A percentile compares a stretch with the other conserved stretches of the same genome.
These are phyloP conservation scores for Sphinx pinastri DNA, from an alignment of 2,888 invertebrate genomes.

Conservation along the genomic window DNA sequence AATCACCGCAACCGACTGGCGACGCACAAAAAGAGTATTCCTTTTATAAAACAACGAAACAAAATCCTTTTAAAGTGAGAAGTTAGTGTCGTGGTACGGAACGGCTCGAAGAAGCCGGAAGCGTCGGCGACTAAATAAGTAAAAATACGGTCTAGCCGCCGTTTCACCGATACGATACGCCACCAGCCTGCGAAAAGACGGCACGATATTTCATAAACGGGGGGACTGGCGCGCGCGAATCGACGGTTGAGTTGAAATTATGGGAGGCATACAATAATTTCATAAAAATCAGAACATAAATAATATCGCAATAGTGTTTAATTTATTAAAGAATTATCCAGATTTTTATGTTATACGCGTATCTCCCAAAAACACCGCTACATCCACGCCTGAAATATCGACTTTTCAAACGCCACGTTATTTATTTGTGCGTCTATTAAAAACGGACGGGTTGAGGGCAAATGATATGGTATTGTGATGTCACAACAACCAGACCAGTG, in stretches of 20 bases:
- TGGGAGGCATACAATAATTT: neutral
- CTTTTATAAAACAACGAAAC: conserved; percentile 31
- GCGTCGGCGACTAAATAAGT: conserved; percentile 46
- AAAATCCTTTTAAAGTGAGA: conserved; percentile 45
- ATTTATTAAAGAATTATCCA: too few species aligned
- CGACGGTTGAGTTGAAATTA: neutral
- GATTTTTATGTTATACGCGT: neutral
- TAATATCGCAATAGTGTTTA: too few species aligned
- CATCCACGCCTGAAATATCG: neutral
- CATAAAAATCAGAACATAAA: too few species aligned
- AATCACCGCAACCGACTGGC: neutral
- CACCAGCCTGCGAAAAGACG: conserved; percentile 28
- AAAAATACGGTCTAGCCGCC: conserved; percentile 40
- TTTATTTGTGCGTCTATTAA: conserved; percentile 4
- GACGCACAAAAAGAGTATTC: conserved; percentile 20
- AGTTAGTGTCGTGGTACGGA: conserved; percentile 34
- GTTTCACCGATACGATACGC: conserved; percentile 30
- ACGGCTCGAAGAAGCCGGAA: conserved; percentile 35
- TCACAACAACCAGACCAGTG: neutral
- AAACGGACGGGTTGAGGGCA: conserved; percentile 3
- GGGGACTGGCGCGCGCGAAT: neutral
- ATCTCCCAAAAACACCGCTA: neutral
- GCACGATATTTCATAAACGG: conserved; percentile 27
- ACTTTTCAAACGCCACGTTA: neutral
- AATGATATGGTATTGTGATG: conserved; percentile 6